Evolutionary conservation across 37 sponge, comb jelly and placozoan genomes (phyloP), one percentile per base, ranked within the genome.

Genomic region (Aphrocallistes beatrix): DNA sequence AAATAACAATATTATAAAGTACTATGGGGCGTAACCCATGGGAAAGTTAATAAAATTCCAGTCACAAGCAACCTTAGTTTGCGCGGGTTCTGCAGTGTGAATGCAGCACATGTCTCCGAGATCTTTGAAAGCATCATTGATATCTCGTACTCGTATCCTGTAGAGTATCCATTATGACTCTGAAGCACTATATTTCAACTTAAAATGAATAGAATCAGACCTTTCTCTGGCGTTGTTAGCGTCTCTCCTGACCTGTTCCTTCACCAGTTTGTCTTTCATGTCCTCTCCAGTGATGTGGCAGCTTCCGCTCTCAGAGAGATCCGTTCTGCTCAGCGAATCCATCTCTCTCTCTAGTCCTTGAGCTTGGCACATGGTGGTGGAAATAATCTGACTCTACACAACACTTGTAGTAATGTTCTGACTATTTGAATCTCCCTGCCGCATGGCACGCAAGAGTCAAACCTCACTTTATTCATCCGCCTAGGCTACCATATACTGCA

Each of bases 171-270:
- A 47, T 47, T 47, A 47, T 13, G 49, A 47, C 17, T 47, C 17
- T 47, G 17, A 17, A 47, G 17, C 17, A 47, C 17, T 47, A 17
- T 47, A 47, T 47, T 47, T 47, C 17, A 21, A 47, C 13, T 47
- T 47, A 47, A 47, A n/a, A n/a, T n/a, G n/a, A n/a, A n/a, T n/a
- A n/a, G n/a, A n/a, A n/a, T n/a, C n/a, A n/a, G 1, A 60, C 75
- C 75, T 60, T 28, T 60, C 75, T 13, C 75, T 60, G 8, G 75
- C 75, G n/a, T 60, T 60, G n/a, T 60, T 60, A 3, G 75, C 75
- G 75, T 60, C 75, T 13, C 75, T 60, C 75, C 75, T 60, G 17
- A 60, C 75, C 21, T 60, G 75, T 30, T 60, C 75, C n/a, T 60
- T 60, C 10, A 28, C 75, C 8, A 60, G 34, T 13, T 60, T 60